A percentile compares a stretch with the other conserved stretches of the same genome.
These are phyloP conservation scores for Plagodis pulveraria DNA, from an alignment of 2,888 invertebrate species.

Conservation along the genomic window DNA sequence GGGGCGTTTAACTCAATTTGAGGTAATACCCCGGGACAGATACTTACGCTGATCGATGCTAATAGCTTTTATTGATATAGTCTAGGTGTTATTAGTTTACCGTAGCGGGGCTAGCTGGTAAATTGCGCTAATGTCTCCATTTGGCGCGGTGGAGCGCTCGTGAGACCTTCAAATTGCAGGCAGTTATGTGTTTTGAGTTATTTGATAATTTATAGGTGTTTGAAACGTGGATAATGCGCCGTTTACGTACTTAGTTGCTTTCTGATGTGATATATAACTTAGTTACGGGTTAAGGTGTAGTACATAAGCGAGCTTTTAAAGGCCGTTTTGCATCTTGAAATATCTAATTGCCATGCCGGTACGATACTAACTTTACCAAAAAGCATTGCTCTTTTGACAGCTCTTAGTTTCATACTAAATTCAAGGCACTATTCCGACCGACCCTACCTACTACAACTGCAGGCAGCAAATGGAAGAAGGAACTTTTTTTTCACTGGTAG, in stretches of 20 bases:
- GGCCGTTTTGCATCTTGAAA: background rate
- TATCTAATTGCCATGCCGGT: too few species aligned
- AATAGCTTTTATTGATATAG: conserved; percentile 83
- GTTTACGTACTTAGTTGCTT: conserved; percentile 32
- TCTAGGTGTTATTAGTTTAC: conserved; percentile 70
- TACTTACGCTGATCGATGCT: conserved; percentile 78
- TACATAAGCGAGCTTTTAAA: background rate
- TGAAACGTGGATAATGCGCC: conserved; percentile 26
- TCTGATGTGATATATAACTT: conserved; percentile 12
- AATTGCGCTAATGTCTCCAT: conserved; percentile 73
- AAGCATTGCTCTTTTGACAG: too few species aligned
- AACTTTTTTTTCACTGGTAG: too few species aligned
- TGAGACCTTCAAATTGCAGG: conserved; percentile 68
- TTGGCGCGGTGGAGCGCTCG: conserved; percentile 56
- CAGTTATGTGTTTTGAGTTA: conserved; percentile 70
- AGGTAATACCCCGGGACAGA: conserved; percentile 67
- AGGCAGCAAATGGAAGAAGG: too few species aligned
- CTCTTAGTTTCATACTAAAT: too few species aligned
- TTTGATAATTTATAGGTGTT: conserved; percentile 61
- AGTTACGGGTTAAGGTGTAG: background rate
- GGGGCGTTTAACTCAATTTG: conserved; percentile 75
- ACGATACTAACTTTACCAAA: too few species aligned
- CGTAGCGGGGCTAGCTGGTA: conserved; percentile 47
- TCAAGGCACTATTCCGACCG: too few species aligned
- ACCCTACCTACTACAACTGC: too few species aligned